Base-by-base conservation (phyloP, 23 tunicate genomes). In the Halocynthia roretzi region DNA sequence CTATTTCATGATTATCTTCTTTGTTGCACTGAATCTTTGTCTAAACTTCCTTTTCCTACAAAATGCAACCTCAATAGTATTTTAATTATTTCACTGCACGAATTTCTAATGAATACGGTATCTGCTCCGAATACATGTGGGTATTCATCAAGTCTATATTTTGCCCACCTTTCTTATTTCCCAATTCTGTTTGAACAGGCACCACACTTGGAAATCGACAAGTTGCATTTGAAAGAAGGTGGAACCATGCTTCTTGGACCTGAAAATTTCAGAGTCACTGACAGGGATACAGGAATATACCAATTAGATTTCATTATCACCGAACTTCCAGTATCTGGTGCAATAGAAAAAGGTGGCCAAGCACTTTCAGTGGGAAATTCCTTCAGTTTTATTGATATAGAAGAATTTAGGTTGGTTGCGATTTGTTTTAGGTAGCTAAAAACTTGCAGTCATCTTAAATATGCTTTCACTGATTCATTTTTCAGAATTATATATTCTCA, bases 401-500 rank as follows among this genome's bases (percentile, higher is more conserved):
- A 77, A 8, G 58, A 53, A 20, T 85, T 85, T 56, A 58, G 89
- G 96, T 89, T 18, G 31, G 77, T 68, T 56, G 12, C 52, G 5
- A 1, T 60, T 15, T 2, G 64, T 60, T n/a, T 31, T 4, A 31
- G 44, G 44, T 31, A 31, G 1, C 44, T 31, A 4, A 31, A 31
- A 31, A 31, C 44, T 31, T 31, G 44, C 44, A 31, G 44, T 31
- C 44, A 31, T 31, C 44, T 1, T 1, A 31, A 31, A 31, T 60
- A 4, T 60, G 1, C 18, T 60, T 60, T 60, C 18, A 60, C n/a
- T 15, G 64, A 58, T 1, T 58, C 17, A 58, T 58, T 58, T 75
- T 76, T 69, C 77, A 92, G 98, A 51, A 74, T 92, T n/a, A 54
- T 65, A 11, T 92, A 92, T 70, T 76, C 60, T 61, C 98, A 92